Evolutionary conservation across 2,113 vertebrate genomes (phyloP).

Genomic region (Apaloderma vittatum): DNA sequence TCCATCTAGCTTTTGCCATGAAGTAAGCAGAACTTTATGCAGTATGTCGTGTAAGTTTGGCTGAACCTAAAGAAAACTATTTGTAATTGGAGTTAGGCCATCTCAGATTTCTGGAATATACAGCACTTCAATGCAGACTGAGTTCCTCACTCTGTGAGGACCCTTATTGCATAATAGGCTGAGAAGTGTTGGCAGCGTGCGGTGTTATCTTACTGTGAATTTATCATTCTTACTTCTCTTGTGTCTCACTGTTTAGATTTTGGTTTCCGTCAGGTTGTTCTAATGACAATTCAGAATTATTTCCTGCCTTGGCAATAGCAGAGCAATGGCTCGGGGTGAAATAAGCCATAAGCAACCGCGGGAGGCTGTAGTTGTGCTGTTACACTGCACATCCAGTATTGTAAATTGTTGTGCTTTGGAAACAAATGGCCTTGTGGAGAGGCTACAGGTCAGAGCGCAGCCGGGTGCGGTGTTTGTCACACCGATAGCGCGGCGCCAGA

Average conservation of each 20-base stretch:
- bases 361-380: background rate
- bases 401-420: conserved; percentile 1
- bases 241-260: background rate
- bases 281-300: background rate
- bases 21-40: background rate
- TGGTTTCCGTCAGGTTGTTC: background rate
- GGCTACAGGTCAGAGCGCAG: background rate
- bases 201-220: background rate
- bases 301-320: background rate
- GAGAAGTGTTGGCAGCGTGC: background rate
- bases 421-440: background rate
- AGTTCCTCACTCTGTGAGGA: background rate
- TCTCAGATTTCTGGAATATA: background rate
- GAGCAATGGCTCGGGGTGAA: background rate
- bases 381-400: background rate
- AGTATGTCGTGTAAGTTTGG: background rate
- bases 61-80: background rate
- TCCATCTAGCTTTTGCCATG: background rate
- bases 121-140: background rate
- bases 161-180: background rate
- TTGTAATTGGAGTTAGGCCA: background rate
- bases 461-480: background rate
- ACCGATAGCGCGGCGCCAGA: background rate
- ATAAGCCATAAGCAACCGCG: background rate
- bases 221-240: background rate